A percentile compares a stretch with the other conserved stretches of the same genome.
phyloP scores from a whole-genome alignment of 2,797 vertebrate genomes.

The Serranus cabrilla region DNA sequence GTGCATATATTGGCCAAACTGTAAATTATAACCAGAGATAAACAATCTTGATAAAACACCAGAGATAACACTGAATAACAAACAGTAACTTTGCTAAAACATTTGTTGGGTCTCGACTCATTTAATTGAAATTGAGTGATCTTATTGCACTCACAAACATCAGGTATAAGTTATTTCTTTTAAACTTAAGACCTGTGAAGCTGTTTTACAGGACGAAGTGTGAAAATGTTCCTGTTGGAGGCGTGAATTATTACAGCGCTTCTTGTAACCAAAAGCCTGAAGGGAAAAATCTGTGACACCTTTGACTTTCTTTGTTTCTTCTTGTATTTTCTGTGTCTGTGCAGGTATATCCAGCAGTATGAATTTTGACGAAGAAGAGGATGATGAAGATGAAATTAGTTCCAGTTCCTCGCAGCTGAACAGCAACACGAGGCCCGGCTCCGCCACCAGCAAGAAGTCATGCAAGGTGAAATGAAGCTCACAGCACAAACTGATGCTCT shows the following conservation, averaged over 20 bases:
- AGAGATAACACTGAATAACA: no score
- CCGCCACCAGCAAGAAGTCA: slow-evolving; percentile 97
- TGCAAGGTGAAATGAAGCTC: slow-evolving; percentile 85
- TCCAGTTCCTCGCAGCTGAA: slow-evolving; percentile 98
- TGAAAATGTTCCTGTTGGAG: slow-evolving; percentile 12
- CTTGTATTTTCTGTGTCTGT: slow-evolving; percentile 7
- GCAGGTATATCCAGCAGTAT: slow-evolving; percentile 98
- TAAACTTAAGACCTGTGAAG: not conserved
- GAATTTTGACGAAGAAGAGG: slow-evolving; percentile 98
- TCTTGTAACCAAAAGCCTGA: slow-evolving; percentile 12
- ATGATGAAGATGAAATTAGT: slow-evolving; percentile 97
- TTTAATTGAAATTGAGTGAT: slow-evolving; percentile 9
- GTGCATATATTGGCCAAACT: not conserved
- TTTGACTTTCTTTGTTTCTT: not conserved
- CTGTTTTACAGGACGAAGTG: not conserved
- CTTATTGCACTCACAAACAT: not conserved
- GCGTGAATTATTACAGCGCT: not conserved
- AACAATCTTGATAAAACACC: no score
- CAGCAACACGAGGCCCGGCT: slow-evolving; percentile 96
- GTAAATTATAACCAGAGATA: no score
- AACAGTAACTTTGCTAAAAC: no score
- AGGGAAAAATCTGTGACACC: not conserved
- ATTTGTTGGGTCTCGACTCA: not conserved
- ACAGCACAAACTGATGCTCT: not conserved
- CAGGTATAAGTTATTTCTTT: not conserved